Evolutionary conservation across 2,113 vertebrate species (phyloP).

Genomic region (Anhinga rufa): DNA sequence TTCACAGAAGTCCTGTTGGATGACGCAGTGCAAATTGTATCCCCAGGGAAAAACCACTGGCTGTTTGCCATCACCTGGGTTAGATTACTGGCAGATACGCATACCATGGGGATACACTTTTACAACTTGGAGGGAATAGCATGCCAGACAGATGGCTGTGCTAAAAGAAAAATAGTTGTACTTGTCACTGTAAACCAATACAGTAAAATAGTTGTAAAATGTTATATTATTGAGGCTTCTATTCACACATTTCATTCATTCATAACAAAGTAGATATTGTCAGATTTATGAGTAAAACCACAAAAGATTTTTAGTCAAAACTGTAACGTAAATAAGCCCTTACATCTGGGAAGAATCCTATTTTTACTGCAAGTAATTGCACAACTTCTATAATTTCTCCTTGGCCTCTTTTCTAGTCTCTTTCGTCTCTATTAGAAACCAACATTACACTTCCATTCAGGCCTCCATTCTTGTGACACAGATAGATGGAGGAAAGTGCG

Average conservation of each 20-base stretch:
- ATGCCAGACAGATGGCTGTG: neutral
- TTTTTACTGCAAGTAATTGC: neutral
- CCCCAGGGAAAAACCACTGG: neutral
- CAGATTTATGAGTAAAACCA: neutral
- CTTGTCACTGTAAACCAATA: neutral
- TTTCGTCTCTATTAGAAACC: neutral
- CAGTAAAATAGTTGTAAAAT: neutral
- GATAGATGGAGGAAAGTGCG: neutral
- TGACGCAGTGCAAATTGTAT: fast-evolving
- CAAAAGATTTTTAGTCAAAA: neutral
- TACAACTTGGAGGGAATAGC: neutral
- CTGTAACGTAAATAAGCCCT: neutral
- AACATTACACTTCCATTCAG: neutral
- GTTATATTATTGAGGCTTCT: neutral
- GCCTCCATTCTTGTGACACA: neutral
- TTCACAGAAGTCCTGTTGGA: neutral
- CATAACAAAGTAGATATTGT: neutral
- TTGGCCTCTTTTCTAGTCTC: neutral
- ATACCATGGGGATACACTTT: neutral
- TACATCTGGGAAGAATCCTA: neutral
- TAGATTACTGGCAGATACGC: neutral
- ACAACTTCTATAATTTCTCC: neutral
- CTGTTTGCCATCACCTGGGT: neutral
- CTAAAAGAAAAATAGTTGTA: neutral
- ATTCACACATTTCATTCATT: neutral